A percentile compares a stretch with the other conserved stretches of the same genome.
phyloP scores from a whole-genome alignment of 2,797 vertebrate species.

The Loris lydekkerianus region DNA sequence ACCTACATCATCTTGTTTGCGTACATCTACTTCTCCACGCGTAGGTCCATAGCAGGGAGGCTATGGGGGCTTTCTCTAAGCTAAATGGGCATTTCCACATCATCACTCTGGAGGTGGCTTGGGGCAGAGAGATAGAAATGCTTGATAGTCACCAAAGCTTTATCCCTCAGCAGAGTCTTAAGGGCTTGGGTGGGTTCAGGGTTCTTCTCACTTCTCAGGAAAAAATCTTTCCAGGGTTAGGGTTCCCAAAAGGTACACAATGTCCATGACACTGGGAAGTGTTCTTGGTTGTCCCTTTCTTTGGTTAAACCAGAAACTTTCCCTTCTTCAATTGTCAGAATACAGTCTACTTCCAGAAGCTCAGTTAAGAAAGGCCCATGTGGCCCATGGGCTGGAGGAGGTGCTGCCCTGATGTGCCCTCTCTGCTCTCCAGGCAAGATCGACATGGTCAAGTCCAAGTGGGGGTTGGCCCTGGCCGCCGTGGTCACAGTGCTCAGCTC shows the following conservation, averaged over 20 bases:
- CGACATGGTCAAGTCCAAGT: conserved; percentile 99
- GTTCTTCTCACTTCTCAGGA: background rate
- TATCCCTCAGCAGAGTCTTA: background rate
- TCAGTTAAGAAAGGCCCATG: background rate
- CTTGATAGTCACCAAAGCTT: accelerated
- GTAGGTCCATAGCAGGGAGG: conserved; percentile 87
- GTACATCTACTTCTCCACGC: conserved; percentile 99
- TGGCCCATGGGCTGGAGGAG: accelerated
- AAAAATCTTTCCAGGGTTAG: background rate
- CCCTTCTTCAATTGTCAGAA: background rate
- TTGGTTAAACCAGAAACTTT: background rate
- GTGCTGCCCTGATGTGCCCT: background rate
- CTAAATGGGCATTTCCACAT: background rate
- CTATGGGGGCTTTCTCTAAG: background rate
- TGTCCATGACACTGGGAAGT: background rate
- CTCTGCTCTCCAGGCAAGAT: conserved; percentile 94
- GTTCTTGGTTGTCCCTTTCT: accelerated
- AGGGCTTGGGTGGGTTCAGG: background rate
- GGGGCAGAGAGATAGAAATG: background rate
- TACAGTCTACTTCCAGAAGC: background rate
- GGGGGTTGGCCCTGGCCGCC: conserved; percentile 97
- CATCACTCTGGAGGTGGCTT: background rate
- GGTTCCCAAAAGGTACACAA: background rate
- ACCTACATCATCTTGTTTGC: conserved; percentile 99
- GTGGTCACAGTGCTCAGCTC: conserved; percentile 99